These are phyloP conservation scores for Tachypleus tridentatus DNA, from an alignment of 1,140 invertebrate species.

Conservation along the genomic window DNA sequence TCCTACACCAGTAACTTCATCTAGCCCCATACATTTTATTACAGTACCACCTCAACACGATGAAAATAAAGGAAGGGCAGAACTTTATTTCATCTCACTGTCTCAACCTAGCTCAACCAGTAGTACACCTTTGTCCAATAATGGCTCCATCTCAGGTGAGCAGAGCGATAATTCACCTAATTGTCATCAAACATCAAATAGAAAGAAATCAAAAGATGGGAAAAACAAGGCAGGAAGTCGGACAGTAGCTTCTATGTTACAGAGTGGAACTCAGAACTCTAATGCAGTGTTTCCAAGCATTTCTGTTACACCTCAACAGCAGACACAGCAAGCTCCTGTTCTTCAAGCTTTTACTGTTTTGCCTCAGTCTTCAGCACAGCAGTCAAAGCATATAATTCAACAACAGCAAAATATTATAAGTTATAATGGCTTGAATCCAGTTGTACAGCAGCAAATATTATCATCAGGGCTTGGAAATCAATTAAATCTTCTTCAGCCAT, in stretches of 20 bases:
- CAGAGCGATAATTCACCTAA: constrained; percentile 13
- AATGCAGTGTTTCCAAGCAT: constrained; percentile 6
- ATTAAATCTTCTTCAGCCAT: constrained; percentile 17
- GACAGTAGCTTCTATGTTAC: constrained; percentile 58
- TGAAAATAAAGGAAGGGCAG: no score
- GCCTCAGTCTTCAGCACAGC: no score
- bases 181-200: no score
- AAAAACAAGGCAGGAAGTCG: constrained; percentile 56
- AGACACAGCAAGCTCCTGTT: constrained; percentile 17
- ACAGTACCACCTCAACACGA: no score
- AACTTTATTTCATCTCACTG: no score
- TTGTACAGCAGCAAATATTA: constrained; percentile 16
- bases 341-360: constrained; percentile 20
- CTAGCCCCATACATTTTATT: no score
- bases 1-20: no score
- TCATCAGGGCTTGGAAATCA: constrained; percentile 16
- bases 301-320: constrained; percentile 3
- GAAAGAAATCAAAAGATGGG: constrained; percentile 48
- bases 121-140: constrained; percentile 23
- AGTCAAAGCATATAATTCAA: no score
- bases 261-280: constrained; percentile 49
- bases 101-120: constrained; percentile 17
- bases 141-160: constrained; percentile 21
- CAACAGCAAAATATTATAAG: no score
- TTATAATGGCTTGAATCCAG: constrained; percentile 16